Conservation (phyloP, 2,797 vertebrate genomes). For the Sebastes kiyomatsui region DNA sequence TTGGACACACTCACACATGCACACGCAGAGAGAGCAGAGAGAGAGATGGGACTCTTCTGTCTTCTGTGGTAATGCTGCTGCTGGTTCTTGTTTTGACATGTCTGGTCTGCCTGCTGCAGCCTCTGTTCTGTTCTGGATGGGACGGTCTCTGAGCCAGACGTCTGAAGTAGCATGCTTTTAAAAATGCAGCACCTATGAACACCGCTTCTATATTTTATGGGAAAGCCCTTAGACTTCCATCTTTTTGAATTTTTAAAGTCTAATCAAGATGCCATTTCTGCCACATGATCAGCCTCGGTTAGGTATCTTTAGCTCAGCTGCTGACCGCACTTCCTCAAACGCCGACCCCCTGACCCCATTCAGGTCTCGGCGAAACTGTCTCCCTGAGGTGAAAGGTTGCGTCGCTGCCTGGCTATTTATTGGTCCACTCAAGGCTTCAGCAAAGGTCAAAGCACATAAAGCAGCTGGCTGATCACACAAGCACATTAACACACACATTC, state of each 20-base stretch:
- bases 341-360: slow-evolving; percentile 47
- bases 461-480: slow-evolving; percentile 61
- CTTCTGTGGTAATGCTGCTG: slow-evolving; percentile 47
- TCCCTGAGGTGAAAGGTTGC: slow-evolving; percentile 63
- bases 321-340: slow-evolving; percentile 50
- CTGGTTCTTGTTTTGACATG: slow-evolving; percentile 63
- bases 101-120: slow-evolving; percentile 37
- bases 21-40: background rate
- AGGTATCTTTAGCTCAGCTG: slow-evolving; percentile 41
- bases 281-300: slow-evolving; percentile 7
- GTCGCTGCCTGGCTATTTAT: slow-evolving; percentile 62
- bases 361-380: slow-evolving; percentile 46
- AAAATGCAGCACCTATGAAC: slow-evolving; percentile 49
- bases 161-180: slow-evolving; percentile 48
- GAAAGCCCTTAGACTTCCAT: slow-evolving; percentile 36
- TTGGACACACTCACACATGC: background rate
- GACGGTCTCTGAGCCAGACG: slow-evolving; percentile 25
- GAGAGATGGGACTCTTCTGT: slow-evolving; percentile 20
- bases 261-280: slow-evolving; percentile 5
- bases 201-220: slow-evolving; percentile 53
- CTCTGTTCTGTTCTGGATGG: slow-evolving; percentile 22
- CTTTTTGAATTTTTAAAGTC: slow-evolving; percentile 42
- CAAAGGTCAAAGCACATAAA: slow-evolving; percentile 67
- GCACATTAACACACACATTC: slow-evolving; percentile 52
- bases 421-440: slow-evolving; percentile 52